phyloP scores from a whole-genome alignment of 2,797 vertebrate genomes.

The Halcyon badia region DNA sequence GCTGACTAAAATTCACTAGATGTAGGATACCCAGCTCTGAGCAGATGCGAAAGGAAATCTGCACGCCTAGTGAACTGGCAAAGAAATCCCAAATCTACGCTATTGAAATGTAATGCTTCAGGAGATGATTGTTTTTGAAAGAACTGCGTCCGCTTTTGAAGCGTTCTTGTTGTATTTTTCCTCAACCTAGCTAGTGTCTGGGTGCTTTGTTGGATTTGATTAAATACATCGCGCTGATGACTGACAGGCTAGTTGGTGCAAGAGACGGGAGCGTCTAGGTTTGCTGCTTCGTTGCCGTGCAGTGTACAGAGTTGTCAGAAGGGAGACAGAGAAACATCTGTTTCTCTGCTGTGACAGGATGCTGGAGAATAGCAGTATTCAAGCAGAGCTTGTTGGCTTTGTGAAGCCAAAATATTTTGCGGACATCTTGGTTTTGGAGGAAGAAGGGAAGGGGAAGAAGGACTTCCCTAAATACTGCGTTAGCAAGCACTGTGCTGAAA shows the following conservation, averaged over 20 bases:
- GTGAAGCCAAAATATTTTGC: neutral
- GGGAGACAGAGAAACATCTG: neutral
- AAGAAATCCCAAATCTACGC: slow-evolving; percentile 31
- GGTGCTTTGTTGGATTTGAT: slow-evolving; percentile 41
- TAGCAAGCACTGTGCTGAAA: neutral
- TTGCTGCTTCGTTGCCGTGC: neutral
- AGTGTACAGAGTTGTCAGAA: neutral
- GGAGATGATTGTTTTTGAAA: slow-evolving; percentile 54
- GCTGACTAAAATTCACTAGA: slow-evolving; percentile 39
- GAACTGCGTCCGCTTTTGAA: neutral
- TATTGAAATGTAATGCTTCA: neutral
- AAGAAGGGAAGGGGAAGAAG: neutral
- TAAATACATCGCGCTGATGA: neutral
- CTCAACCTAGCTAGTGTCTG: neutral
- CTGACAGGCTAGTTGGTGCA: neutral
- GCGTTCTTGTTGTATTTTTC: slow-evolving; percentile 30
- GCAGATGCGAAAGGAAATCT: slow-evolving; percentile 38
- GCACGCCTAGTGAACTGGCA: slow-evolving; percentile 47
- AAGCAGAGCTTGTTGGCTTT: neutral
- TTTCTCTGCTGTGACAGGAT: neutral
- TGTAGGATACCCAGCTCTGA: slow-evolving; percentile 13
- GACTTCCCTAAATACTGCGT: neutral
- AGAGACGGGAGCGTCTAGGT: slow-evolving; percentile 2
- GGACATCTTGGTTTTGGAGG: neutral
- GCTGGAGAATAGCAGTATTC: neutral